Percentiles rank a stretch among this genome's conserved stretches.
phyloP scores from a whole-genome alignment of 1,140 invertebrate species.

The Parasteatoda tepidariorum region DNA sequence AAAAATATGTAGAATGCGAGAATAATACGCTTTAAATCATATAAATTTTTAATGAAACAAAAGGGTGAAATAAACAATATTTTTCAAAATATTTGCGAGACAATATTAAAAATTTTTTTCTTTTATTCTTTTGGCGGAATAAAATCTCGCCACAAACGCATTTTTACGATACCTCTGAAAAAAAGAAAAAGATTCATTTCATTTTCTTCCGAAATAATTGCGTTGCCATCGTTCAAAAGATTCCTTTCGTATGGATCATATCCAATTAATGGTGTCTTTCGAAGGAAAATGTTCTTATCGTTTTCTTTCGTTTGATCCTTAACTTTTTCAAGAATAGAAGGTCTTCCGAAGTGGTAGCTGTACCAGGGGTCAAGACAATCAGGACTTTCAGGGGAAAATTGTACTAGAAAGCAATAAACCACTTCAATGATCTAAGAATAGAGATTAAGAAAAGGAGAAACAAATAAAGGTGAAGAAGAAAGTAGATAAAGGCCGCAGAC shows the following conservation, averaged over 20 bases:
- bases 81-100: no score
- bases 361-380: neutral
- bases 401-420: slow-evolving; percentile 21
- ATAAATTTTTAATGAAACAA: no score
- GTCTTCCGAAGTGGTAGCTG: neutral
- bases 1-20: no score
- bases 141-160: no score
- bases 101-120: no score
- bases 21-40: no score
- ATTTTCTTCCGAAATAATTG: no score
- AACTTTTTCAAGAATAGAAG: neutral
- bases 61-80: no score
- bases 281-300: neutral
- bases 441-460: slow-evolving; percentile 23
- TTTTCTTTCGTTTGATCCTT: slow-evolving; percentile 5
- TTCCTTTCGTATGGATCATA: slow-evolving; percentile 1
- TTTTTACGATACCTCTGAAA: no score
- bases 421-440: slow-evolving; percentile 31
- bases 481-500: slow-evolving; percentile 14
- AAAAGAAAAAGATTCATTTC: no score
- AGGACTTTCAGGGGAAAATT: neutral
- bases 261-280: slow-evolving; percentile 23
- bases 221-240: no score
- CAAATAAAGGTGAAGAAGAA: neutral
- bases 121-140: no score